Percentiles rank a stretch among this genome's conserved stretches.
phyloP scores from a whole-genome alignment of 1,140 invertebrate genomes.

The Spodoptera litura region DNA sequence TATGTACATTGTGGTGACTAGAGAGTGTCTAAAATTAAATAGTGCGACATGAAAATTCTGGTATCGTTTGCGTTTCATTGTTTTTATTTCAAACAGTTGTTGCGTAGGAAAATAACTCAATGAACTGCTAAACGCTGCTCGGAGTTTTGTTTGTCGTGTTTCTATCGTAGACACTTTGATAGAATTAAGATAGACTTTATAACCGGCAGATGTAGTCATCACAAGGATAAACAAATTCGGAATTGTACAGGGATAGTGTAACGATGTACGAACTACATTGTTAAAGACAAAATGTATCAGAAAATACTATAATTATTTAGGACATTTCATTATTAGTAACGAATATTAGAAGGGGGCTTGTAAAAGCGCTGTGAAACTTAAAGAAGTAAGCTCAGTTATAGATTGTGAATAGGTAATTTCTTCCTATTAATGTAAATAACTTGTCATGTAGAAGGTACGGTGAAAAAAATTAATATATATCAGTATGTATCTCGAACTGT shows the following conservation, averaged over 20 bases:
- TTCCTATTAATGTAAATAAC: conserved; percentile 79
- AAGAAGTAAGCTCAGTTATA: conserved; percentile 75
- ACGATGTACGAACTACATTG: conserved; percentile 59
- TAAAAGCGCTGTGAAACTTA: conserved; percentile 76
- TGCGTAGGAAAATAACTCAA: conserved; percentile 7
- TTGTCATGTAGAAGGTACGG: conserved; percentile 73
- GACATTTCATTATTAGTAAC: conserved; percentile 49
- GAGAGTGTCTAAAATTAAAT: conserved; percentile 45
- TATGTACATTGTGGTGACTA: conserved; percentile 77
- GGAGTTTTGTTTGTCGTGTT: conserved; percentile 22
- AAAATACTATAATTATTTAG: conserved; percentile 55
- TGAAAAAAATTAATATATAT: conserved; percentile 83
- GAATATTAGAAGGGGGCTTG: conserved; percentile 69
- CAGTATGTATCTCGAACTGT: conserved; percentile 80
- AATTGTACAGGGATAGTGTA: conserved; percentile 84
- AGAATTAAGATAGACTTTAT: conserved; percentile 59
- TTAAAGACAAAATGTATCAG: conserved; percentile 60
- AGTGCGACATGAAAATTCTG: conserved; percentile 22
- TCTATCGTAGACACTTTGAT: conserved; percentile 21
- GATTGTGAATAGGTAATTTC: conserved; percentile 78
- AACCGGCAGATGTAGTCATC: conserved; percentile 63
- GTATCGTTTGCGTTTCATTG: conserved; percentile 26
- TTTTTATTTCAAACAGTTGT: conserved; percentile 19
- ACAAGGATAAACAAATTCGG: conserved; percentile 81
- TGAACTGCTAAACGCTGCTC: conserved; percentile 10